These are phyloP conservation scores for Drosophila equinoxialis DNA, from an alignment of 1,140 invertebrate genomes.

Conservation along the genomic window DNA sequence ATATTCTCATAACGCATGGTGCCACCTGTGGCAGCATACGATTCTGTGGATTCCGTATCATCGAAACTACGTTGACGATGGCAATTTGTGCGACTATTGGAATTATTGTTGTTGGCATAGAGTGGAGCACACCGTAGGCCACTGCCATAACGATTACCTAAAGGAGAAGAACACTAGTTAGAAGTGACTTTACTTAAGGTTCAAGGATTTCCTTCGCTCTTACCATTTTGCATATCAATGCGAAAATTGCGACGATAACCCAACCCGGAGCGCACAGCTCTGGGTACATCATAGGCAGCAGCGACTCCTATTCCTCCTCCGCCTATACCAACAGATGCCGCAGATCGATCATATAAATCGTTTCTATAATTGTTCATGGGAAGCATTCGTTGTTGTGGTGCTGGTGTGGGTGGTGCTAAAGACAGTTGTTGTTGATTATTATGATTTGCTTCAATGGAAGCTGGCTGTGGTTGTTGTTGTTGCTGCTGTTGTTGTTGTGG, in stretches of 20 bases:
- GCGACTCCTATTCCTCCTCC: constrained; percentile 29
- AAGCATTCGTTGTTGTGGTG: constrained; percentile 51
- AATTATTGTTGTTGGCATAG: constrained; percentile 44
- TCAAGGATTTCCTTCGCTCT: constrained; percentile 37
- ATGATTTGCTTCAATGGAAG: constrained; percentile 54
- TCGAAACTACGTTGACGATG: constrained; percentile 81
- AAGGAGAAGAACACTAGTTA: not conserved
- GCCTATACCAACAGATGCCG: constrained; percentile 9
- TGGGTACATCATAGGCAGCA: constrained; percentile 78
- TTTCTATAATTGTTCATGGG: constrained; percentile 77
- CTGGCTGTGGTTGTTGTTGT: constrained; percentile 28
- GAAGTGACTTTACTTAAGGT: not conserved
- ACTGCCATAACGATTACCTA: constrained; percentile 69
- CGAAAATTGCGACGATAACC: constrained; percentile 81
- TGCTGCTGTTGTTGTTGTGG: constrained; percentile 38
- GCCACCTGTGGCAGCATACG: constrained; percentile 48
- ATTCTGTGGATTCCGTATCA: constrained; percentile 80
- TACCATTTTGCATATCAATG: constrained; percentile 78
- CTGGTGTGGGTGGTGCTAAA: constrained; percentile 42
- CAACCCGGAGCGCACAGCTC: constrained; percentile 76
- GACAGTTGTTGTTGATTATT: constrained; percentile 29
- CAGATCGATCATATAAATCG: constrained; percentile 80
- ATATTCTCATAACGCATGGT: constrained; percentile 82
- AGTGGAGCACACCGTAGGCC: constrained; percentile 55
- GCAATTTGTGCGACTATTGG: constrained; percentile 48